Evolutionary conservation across 2,888 invertebrate genomes (phyloP), one percentile per base, ranked within the genome.

Genomic region (Xanthorhoe designata): DNA sequence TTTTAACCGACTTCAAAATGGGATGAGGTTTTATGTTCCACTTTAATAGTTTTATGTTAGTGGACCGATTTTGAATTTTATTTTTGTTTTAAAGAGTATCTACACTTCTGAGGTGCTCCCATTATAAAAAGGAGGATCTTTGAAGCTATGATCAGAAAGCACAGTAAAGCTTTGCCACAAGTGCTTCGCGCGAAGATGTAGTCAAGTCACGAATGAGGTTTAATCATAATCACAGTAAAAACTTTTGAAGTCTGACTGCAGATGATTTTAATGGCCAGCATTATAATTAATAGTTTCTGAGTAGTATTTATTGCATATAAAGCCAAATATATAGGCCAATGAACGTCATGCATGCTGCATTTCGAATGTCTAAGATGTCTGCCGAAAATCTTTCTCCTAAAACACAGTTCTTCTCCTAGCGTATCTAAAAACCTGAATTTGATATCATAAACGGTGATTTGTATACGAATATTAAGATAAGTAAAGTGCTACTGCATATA

Each of bases 391-490:
- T 64, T 64, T 64, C 60, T 61, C 42, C 24, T 53, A 15, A 60
- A 49, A 42, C 24, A 61, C 53, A 47, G 49, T 56, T 17, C 10
- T 42, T 15, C 17, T 64, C 52, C 53, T 61, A 68, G 68, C 64
- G 68, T 29, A 64, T 64, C 68, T 68, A 68, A 68, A 67, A 49
- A 61, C 61, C n/a, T 51, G 53, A 53, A 66, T 62, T 62, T 66
- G 10, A 32, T 52, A 68, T 29, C 61, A 64, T 68, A 68, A 68
- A 68, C 66, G 66, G 10, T 61, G 61, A 61, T 64, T 54, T 54
- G 38, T 54, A 68, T 54, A 64, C 51, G 32, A 24, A 58, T 29
- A 63, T 63, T 51, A 56, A 60, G 65, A 65, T 60, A 65, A 42
- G 19, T 38, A 50, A 66, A 50, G 52, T 47, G 63, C 68, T 64